phyloP scores from a whole-genome alignment of 2,797 vertebrate species.

The Malacoctenus gilli region DNA sequence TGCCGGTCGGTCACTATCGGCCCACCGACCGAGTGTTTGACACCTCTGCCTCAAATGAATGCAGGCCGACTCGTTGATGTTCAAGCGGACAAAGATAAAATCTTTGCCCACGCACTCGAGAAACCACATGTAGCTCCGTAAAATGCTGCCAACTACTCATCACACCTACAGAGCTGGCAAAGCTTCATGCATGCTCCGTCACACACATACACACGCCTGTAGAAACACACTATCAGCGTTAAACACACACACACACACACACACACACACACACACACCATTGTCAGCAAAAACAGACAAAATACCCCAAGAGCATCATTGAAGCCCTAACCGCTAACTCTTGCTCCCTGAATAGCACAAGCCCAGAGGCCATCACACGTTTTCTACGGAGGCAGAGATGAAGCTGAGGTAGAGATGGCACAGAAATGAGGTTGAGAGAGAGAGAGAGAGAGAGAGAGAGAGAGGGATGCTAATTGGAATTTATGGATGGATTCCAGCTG shows the following conservation, averaged over 20 bases:
- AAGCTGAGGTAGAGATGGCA: constrained; percentile 19
- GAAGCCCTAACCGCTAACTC: constrained; percentile 10
- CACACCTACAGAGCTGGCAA: constrained; percentile 43
- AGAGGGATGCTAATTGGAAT: constrained; percentile 21
- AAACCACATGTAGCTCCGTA: constrained; percentile 7
- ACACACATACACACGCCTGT: no score
- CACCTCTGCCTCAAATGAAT: no score
- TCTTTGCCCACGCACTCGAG: background rate
- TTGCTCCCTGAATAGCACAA: constrained; percentile 18
- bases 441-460: background rate
- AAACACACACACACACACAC: background rate
- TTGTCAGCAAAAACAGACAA: constrained; percentile 7
- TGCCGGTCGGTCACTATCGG: no score
- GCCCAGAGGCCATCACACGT: constrained; percentile 15
- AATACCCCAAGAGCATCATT: constrained; percentile 13
- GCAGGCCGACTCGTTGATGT: no score
- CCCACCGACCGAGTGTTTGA: no score
- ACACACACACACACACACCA: background rate
- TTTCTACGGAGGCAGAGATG: no score
- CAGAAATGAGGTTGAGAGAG: constrained; percentile 9
- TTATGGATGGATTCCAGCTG: constrained; percentile 32
- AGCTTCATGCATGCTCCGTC: constrained; percentile 7
- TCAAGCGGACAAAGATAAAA: background rate
- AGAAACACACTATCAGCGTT: background rate
- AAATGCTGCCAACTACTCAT: constrained; percentile 49